Percentiles rank a stretch among this genome's conserved stretches.
These are phyloP conservation scores for human DNA, from an alignment of 2,113 vertebrate genomes.

Conservation along the genomic window DNA sequence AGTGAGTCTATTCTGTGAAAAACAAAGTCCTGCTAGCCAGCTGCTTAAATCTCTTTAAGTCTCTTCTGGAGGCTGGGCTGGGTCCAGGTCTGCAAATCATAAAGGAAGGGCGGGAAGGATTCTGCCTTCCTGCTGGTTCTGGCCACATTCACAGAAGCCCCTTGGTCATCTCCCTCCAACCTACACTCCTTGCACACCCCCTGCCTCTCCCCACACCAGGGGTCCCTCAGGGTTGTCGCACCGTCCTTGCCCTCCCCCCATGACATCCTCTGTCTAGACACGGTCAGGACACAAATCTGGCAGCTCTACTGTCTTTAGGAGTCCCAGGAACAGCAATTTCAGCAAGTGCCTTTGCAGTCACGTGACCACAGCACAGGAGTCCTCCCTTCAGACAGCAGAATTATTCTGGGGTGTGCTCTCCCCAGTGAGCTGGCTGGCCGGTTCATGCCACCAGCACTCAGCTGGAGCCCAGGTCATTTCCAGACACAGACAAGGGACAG, in stretches of 20 bases:
- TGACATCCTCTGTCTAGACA: background rate
- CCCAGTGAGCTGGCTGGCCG: fast-evolving
- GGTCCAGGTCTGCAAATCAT: background rate
- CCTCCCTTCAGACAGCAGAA: background rate
- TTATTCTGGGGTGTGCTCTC: background rate
- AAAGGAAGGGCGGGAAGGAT: background rate
- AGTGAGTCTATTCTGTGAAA: background rate
- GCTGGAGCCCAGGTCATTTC: background rate
- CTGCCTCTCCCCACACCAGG: background rate
- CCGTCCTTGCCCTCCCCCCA: no score
- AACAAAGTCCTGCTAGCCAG: background rate
- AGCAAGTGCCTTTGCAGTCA: background rate
- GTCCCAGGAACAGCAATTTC: background rate
- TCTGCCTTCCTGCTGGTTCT: background rate
- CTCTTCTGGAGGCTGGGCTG: background rate
- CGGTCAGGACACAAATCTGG: background rate
- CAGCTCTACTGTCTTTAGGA: background rate
- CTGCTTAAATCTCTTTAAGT: background rate
- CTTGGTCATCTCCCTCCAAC: no score
- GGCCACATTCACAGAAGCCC: background rate
- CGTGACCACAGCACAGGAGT: fast-evolving
- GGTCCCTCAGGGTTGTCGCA: background rate
- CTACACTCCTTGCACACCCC: background rate
- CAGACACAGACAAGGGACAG: background rate
- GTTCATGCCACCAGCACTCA: fast-evolving